Base-by-base conservation (phyloP, 1,140 invertebrate genomes). In the Nasonia vitripennis region DNA sequence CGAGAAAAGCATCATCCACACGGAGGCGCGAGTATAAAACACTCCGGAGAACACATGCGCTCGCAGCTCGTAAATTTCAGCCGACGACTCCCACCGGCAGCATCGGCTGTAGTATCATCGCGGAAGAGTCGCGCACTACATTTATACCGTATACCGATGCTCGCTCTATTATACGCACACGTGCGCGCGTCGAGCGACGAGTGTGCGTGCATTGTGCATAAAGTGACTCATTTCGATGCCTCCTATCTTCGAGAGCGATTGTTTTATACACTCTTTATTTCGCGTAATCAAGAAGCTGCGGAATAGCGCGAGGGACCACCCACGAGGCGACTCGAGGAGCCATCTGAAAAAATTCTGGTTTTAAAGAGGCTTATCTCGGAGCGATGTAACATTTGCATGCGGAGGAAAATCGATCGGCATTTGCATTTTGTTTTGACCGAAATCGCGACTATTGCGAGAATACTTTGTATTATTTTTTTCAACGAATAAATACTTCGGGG, bases 61-160 rank as follows among this genome's bases (percentile, higher is more conserved):
- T 9, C 9, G 27, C n/a, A n/a, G 10, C 75, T 78, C 75, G 75
- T 78, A 51, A 78, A 55, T 55, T 78, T 78, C 23, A 55, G 23
- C 48, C 75, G 0, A 20, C 75, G 5, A 20, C 75, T 31, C n/a
- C 37, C 34, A 20, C 71, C 12, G 34, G 31, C n/a, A 17, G 31
- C 34, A 74, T 20, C 71, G 10, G 55, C 55, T 62, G 20, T 20
- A n/a, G 17, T 62, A 62, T 62, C 17, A 62, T n/a, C 31, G 73
- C 73, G 73, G 31, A 45, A 75, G 73, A 75, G 12, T 45, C 37
- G 73, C 20, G 1, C 27, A 27, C 12, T n/a, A 20, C 3, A 11
- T 0, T n/a, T 45, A 74, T 20, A 37, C 20, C 3, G 10, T 31
- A 75, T 31, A 75, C 73, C 37, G 37, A 75, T 41, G 1, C 12